These are phyloP conservation scores for Aphelinus certus DNA, from an alignment of 1,140 invertebrate species.

Conservation along the genomic window DNA sequence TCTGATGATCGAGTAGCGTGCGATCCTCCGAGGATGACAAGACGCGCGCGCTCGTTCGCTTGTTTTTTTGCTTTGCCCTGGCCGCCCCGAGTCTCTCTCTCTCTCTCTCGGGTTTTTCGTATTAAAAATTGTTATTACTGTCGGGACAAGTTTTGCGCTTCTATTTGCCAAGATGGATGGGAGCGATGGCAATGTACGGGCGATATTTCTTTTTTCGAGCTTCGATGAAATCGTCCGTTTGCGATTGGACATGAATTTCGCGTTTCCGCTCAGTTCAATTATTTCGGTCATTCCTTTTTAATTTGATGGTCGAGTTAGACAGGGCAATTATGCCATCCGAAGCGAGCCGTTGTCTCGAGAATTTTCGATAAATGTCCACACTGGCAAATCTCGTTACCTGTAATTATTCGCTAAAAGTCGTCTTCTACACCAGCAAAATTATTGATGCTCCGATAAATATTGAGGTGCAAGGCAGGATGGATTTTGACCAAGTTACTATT, in stretches of 20 bases:
- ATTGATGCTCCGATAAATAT: too few species aligned
- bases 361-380: too few species aligned
- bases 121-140: slow-evolving; percentile 30
- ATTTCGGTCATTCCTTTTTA: too few species aligned
- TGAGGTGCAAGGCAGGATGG: too few species aligned
- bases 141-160: not conserved
- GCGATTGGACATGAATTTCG: slow-evolving; percentile 1
- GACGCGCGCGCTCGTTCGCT: not conserved
- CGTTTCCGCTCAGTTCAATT: not conserved
- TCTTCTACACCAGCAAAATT: too few species aligned
- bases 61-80: not conserved
- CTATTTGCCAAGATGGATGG: not conserved
- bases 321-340: too few species aligned
- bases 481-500: too few species aligned
- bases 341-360: too few species aligned
- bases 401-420: too few species aligned
- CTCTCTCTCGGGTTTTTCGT: not conserved
- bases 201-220: slow-evolving; percentile 1
- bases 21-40: slow-evolving; percentile 25
- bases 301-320: too few species aligned
- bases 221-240: not conserved
- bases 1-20: slow-evolving; percentile 43
- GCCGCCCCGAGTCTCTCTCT: not conserved
- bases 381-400: too few species aligned
- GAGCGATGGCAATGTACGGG: not conserved